These are phyloP conservation scores for Bombus pyrosoma DNA, from an alignment of 1,140 invertebrate species.

Conservation along the genomic window DNA sequence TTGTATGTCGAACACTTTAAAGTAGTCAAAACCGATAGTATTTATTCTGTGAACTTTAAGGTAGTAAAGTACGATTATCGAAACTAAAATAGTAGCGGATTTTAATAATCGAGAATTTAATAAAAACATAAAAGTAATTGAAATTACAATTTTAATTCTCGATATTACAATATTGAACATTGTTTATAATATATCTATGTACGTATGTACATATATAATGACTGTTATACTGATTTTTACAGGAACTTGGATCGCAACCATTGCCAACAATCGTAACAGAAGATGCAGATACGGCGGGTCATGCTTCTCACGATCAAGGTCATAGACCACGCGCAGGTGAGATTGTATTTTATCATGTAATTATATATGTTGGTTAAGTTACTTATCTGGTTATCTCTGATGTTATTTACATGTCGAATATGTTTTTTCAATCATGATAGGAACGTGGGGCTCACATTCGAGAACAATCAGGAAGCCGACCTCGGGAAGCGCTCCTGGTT, in stretches of 20 bases:
- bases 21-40: too few species aligned
- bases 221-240: conserved; percentile 65
- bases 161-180: not conserved
- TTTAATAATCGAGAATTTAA: not conserved
- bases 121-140: not conserved
- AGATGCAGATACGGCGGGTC: conserved; percentile 75
- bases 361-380: not conserved
- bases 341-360: not conserved
- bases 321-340: conserved; percentile 79
- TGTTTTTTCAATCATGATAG: conserved; percentile 70
- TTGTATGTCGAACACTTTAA: not conserved
- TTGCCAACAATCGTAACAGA: conserved; percentile 84
- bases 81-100: too few species aligned
- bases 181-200: not conserved
- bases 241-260: conserved; percentile 87
- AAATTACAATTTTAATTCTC: not conserved
- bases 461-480: conserved; percentile 76
- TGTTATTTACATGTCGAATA: not conserved
- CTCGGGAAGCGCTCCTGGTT: conserved; percentile 74
- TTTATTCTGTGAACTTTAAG: too few species aligned
- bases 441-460: conserved; percentile 86
- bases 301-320: conserved; percentile 74
- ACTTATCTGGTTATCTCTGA: not conserved
- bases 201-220: conserved; percentile 5
- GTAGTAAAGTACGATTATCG: too few species aligned